A percentile compares a stretch with the other conserved stretches of the same genome.
phyloP scores from a whole-genome alignment of 2,888 invertebrate species.

The Drosophila neotestacea region DNA sequence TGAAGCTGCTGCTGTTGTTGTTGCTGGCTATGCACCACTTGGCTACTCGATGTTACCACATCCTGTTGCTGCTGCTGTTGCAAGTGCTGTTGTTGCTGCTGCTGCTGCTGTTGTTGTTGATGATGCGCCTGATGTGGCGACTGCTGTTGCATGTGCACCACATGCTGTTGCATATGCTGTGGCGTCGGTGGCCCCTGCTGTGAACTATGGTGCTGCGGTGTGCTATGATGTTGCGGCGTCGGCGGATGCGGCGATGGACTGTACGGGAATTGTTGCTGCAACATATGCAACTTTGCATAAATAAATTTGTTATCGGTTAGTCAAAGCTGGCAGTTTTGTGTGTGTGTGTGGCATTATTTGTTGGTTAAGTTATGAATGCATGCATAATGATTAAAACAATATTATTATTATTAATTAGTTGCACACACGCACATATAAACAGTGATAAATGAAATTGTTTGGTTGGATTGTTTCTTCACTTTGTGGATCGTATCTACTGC shows the following conservation, averaged over 20 bases:
- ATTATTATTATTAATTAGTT: neutral
- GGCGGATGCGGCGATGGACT: constrained; percentile 85
- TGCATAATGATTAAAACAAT: neutral
- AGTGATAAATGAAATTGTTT: neutral
- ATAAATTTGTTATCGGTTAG: constrained; percentile 74
- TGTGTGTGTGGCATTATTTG: neutral
- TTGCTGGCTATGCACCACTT: constrained; percentile 78
- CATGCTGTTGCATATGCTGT: constrained; percentile 84
- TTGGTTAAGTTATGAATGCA: neutral
- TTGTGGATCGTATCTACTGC: neutral
- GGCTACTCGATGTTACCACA: constrained; percentile 84
- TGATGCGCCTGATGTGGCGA: constrained; percentile 80
- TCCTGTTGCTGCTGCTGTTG: constrained; percentile 82
- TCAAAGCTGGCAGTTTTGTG: constrained; percentile 57
- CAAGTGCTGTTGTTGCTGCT: constrained; percentile 65
- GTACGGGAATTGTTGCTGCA: constrained; percentile 85
- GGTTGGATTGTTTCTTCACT: neutral
- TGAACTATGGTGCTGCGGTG: constrained; percentile 81
- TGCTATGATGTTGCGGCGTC: constrained; percentile 80
- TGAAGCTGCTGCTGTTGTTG: constrained; percentile 80
- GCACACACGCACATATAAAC: neutral
- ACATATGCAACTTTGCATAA: constrained; percentile 85
- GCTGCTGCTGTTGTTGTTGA: constrained; percentile 79
- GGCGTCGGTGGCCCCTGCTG: constrained; percentile 81
- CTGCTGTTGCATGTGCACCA: constrained; percentile 83